Conservation (phyloP, 2,113 vertebrate species). For the Balaenoptera acutorostrata region DNA sequence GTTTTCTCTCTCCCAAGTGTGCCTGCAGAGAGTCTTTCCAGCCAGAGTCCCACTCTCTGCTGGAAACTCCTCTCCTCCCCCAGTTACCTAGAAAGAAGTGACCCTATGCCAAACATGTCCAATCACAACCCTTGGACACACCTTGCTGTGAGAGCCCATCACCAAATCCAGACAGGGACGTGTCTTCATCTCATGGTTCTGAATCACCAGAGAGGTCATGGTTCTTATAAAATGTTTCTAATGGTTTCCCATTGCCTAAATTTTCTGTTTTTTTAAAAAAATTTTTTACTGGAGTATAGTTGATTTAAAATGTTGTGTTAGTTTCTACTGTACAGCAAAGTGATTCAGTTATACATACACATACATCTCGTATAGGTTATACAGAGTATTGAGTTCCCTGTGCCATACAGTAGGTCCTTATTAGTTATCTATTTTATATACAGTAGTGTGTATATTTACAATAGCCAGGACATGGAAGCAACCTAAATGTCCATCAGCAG, state of each 20-base stretch:
- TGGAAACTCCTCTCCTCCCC: background rate
- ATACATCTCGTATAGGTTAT: background rate
- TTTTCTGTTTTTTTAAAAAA: background rate
- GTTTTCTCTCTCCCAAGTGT: background rate
- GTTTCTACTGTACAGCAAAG: background rate
- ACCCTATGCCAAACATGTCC: background rate
- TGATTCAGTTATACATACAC: background rate
- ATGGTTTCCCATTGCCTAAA: background rate
- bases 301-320: background rate
- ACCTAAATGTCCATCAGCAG: background rate
- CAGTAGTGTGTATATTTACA: background rate
- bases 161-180: background rate
- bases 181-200: background rate
- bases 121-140: background rate
- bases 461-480: background rate
- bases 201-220: background rate
- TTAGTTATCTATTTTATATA: background rate
- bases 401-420: background rate
- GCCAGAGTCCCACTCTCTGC: background rate
- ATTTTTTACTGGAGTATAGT: background rate
- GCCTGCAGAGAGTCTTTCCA: background rate
- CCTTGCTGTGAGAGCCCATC: background rate
- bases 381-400: background rate
- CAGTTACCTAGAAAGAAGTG: background rate
- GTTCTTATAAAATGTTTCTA: background rate